Evolutionary conservation across 1,140 invertebrate species (phyloP), one percentile per base, ranked within the genome.

Genomic region (Calephelis virginiensis): DNA sequence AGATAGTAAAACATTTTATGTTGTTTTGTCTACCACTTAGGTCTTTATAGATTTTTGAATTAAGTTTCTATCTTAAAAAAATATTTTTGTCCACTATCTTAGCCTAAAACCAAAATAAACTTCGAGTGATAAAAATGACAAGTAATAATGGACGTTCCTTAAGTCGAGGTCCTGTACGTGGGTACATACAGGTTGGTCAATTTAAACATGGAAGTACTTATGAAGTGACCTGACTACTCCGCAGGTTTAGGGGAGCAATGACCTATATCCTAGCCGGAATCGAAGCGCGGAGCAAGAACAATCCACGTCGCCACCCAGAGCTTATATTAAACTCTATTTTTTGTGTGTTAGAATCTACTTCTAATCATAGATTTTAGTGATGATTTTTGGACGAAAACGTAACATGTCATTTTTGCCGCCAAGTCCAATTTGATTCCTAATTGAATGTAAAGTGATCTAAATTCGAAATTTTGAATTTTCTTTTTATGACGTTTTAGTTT

Each of bases 181-280:
- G 83, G 81, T 84, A 43, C 40, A 85, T 86, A 85, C 81, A 74
- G 80, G 77, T 85, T 82, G 82, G 84, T 81, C 84, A 90, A 89
- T 90, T 90, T 89, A 89, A 88, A 88, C 85, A 89, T 83, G 75
- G 78, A 75, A 81, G 83, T 86, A 86, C 86, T 86, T 88, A 82
- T 78, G 79, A 86, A 90, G 83, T 78, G 85, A 85, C 85, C 85
- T 77, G 85, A 86, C 86, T 86, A 74, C 84, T 86, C 78, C 74
- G 69, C 85, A 89, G 85, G 83, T 90, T 90, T 90, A 90, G 88
- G 88, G 88, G 88, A 90, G 88, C 88, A 90, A 85, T 86, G 88
- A 90, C 88, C 88, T 89, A 90, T 90, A 90, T 90, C 88, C 88
- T 90, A 89, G 88, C 75, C 76, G 76, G 74, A 71, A 72, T 72